Base-by-base conservation (phyloP, 2,888 invertebrate genomes). In the Plutella xylostella region DNA sequence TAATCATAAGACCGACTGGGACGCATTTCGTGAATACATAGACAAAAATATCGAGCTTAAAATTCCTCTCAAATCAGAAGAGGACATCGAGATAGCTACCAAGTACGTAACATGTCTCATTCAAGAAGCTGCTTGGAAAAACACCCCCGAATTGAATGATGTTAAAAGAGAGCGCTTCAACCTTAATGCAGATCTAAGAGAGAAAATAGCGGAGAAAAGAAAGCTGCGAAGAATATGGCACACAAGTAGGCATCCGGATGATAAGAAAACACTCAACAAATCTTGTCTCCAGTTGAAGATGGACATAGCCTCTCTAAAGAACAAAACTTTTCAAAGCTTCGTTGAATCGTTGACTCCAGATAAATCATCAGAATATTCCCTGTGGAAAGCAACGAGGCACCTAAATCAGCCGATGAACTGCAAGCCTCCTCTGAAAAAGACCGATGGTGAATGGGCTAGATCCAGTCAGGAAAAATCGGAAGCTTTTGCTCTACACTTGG, bases 121-220 rank as follows among this genome's bases (percentile, higher is more conserved):
- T 17, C 53, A 53, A 42, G 40, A 14, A 9, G 46, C 50, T 9
- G 46, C 47, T 0, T 51, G 48, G 50, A 4, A 21, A 5, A 20
- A 18, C 5, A 46, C 45, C 1, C 49, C 48, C 1, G 2, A 18
- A 11, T 4, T 33, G 11, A 21, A n/a, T 21, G 4, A 9, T n/a
- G 25, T 5, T 6, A 3, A 6, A 14, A 7, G 7, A 17, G 9
- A 17, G 4, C 18, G 12, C 11, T 9, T 11, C 4, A 43, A 25
- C 18, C 7, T 22, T 9, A 28, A 35, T 12, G 9, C 18, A 15
- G 43, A 35, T 37, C 20, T 45, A 21, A 25, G 33, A 21, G 20
- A 22, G 39, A 45, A 22, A 35, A 14, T 48, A 7, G 11, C 6
- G 15, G 48, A 48, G 34, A 45, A 45, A 20, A 39, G 45, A 41